A percentile compares a stretch with the other conserved stretches of the same genome.
Evolutionary conservation across 2,113 vertebrate species (phyloP).

Genomic region (Lepisosteus oculatus): DNA sequence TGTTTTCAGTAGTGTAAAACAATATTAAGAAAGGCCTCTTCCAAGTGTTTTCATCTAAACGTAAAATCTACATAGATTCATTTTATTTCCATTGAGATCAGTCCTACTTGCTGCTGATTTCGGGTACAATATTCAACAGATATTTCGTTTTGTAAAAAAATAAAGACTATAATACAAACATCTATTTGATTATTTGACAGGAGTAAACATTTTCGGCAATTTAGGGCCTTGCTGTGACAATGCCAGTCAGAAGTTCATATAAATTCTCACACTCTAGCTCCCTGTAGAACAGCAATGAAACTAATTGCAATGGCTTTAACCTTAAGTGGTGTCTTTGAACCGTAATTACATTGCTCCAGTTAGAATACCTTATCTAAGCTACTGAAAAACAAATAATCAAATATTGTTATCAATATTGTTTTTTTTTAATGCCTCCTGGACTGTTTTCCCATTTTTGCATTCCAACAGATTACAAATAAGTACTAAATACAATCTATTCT

Average conservation of each 20-base stretch:
- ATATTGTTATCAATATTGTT: too few species aligned
- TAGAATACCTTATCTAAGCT: too few species aligned
- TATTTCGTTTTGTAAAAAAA: slow-evolving; percentile 53
- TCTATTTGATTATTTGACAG: slow-evolving; percentile 25
- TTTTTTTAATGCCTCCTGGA: not conserved
- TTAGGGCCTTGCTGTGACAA: not conserved
- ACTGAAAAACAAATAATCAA: too few species aligned
- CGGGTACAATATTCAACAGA: slow-evolving; percentile 17
- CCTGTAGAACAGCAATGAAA: slow-evolving; percentile 4
- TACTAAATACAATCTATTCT: not conserved
- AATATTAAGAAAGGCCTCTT: slow-evolving; percentile 33
- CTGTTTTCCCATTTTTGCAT: not conserved
- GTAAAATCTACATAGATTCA: not conserved
- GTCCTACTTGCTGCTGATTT: slow-evolving; percentile 21
- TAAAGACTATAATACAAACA: slow-evolving; percentile 62
- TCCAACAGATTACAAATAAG: not conserved
- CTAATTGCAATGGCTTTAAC: too few species aligned
- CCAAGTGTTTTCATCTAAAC: slow-evolving; percentile 18
- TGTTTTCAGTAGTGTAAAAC: slow-evolving; percentile 29
- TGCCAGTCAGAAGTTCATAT: not conserved
- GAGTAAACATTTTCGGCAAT: slow-evolving; percentile 33
- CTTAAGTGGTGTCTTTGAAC: too few species aligned
- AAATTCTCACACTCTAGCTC: not conserved
- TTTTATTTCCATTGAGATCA: slow-evolving; percentile 20
- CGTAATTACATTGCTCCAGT: too few species aligned